These are phyloP conservation scores for Euthynnus affinis DNA, from an alignment of 2,797 vertebrate genomes.

Conservation along the genomic window DNA sequence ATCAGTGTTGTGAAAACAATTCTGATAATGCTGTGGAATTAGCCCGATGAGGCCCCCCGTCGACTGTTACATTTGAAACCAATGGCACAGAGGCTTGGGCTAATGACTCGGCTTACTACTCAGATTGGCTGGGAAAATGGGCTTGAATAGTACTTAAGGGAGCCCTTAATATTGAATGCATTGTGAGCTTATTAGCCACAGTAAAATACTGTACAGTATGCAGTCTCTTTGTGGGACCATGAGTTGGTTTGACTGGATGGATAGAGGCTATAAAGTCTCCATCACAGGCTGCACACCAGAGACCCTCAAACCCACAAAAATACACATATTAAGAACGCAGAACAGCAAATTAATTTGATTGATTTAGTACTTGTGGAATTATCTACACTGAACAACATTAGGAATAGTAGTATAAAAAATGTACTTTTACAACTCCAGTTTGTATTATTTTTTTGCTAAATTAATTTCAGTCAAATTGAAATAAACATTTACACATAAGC, in stretches of 20 bases:
- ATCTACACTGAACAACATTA: background rate
- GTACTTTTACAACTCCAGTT: no score
- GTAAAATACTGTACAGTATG: slow-evolving; percentile 76
- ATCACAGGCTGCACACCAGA: slow-evolving; percentile 18
- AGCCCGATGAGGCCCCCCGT: slow-evolving; percentile 81
- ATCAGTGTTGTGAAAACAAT: slow-evolving; percentile 89
- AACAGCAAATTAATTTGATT: slow-evolving; percentile 1
- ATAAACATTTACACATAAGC: background rate
- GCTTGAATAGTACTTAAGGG: slow-evolving; percentile 84
- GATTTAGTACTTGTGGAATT: background rate
- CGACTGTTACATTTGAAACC: slow-evolving; percentile 82
- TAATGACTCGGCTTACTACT: slow-evolving; percentile 84
- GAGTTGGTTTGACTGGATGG: slow-evolving; percentile 25
- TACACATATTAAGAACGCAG: background rate
- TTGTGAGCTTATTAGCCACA: slow-evolving; percentile 80
- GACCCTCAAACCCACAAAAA: slow-evolving; percentile 21
- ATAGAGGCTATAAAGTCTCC: slow-evolving; percentile 21
- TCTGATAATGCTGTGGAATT: slow-evolving; percentile 86
- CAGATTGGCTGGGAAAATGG: slow-evolving; percentile 80
- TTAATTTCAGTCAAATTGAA: background rate
- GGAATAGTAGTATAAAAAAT: background rate
- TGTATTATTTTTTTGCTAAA: background rate
- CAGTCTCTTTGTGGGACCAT: slow-evolving; percentile 32
- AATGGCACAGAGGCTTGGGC: slow-evolving; percentile 76
- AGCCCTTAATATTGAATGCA: slow-evolving; percentile 80